A percentile compares a stretch with the other conserved stretches of the same genome.
These are phyloP conservation scores for Tetramorium simillimum DNA, from an alignment of 1,140 invertebrate species.

Conservation along the genomic window DNA sequence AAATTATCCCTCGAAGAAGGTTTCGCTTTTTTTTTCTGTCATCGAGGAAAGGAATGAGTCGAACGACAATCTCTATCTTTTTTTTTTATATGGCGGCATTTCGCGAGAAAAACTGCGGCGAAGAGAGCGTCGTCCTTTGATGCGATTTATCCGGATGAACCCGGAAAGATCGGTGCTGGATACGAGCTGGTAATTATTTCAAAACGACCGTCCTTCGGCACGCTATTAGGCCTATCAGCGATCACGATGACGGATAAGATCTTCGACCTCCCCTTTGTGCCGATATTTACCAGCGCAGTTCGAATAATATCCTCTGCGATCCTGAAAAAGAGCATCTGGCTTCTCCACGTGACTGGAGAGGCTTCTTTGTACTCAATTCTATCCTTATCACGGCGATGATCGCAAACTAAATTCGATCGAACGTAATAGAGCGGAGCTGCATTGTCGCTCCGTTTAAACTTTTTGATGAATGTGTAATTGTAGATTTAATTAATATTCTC, in stretches of 20 bases:
- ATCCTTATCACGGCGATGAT: constrained; percentile 47
- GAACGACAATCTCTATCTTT: background rate
- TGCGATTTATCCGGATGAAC: constrained; percentile 56
- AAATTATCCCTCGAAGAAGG: background rate
- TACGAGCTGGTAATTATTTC: constrained; percentile 76
- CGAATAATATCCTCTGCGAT: constrained; percentile 72
- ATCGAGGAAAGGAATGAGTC: background rate
- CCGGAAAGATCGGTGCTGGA: constrained; percentile 64
- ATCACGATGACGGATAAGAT: constrained; percentile 76
- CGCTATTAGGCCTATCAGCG: constrained; percentile 74
- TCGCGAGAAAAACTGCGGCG: background rate
- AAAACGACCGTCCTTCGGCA: constrained; percentile 74
- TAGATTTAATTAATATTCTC: constrained; percentile 5
- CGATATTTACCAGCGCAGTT: constrained; percentile 71
- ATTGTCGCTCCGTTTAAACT: background rate
- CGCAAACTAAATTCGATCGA: constrained; percentile 12
- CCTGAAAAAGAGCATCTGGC: constrained; percentile 83
- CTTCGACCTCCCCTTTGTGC: constrained; percentile 70
- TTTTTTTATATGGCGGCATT: too few relatives aligned
- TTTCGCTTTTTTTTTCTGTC: background rate
- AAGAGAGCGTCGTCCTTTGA: constrained; percentile 44
- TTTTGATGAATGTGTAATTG: background rate
- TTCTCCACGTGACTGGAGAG: constrained; percentile 75
- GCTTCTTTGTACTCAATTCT: constrained; percentile 60
- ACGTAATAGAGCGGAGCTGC: background rate